These are phyloP conservation scores for Caprella mutica DNA, from an alignment of 2,888 invertebrate genomes.

Conservation along the genomic window DNA sequence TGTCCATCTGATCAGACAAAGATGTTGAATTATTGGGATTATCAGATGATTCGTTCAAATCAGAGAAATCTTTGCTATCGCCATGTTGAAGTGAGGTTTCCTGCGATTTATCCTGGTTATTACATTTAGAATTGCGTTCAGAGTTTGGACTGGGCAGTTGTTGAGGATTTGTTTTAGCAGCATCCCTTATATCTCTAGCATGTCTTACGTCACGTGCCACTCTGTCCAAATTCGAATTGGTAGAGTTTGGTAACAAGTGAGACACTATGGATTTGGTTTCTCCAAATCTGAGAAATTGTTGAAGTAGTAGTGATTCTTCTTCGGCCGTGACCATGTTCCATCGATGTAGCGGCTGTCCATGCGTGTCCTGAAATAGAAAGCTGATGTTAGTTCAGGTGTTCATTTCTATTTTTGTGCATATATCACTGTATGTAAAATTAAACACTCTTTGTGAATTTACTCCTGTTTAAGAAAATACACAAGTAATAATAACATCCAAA, in stretches of 20 bases:
- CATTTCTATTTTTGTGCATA: no score
- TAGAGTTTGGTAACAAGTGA: constrained; percentile 43
- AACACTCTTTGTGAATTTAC: no score
- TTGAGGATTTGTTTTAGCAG: constrained; percentile 1
- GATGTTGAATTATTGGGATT: constrained; percentile 1
- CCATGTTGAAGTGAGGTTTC: no score
- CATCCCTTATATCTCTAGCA: constrained; percentile 12
- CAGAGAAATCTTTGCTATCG: constrained; percentile 2
- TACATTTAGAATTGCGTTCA: background rate
- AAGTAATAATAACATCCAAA: no score
- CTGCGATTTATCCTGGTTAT: background rate
- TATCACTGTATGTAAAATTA: no score
- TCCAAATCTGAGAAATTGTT: constrained; percentile 80
- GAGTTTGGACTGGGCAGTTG: background rate
- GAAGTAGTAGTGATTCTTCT: constrained; percentile 80
- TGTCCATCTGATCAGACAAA: background rate
- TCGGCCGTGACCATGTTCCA: constrained; percentile 78
- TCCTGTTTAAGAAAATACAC: no score
- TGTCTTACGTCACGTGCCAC: constrained; percentile 33
- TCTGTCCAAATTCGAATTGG: constrained; percentile 16
- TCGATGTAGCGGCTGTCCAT: constrained; percentile 36
- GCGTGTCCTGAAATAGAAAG: constrained; percentile 48
- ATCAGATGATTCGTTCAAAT: constrained; percentile 4
- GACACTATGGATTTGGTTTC: constrained; percentile 75
- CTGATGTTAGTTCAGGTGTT: background rate